Conservation (phyloP, 2,113 vertebrate genomes). For the Anthoscopus minutus region DNA sequence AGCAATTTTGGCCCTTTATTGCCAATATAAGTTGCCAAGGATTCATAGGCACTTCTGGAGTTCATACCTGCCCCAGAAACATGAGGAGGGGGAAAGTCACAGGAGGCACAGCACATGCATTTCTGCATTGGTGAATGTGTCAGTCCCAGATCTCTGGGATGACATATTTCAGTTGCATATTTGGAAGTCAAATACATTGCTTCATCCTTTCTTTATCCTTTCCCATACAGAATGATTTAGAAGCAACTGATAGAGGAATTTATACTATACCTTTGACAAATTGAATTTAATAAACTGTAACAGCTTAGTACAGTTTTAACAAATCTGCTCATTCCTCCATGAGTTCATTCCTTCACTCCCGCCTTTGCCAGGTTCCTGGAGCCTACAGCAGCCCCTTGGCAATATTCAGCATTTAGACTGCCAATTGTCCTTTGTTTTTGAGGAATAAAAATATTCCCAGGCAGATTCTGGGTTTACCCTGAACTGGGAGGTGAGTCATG, state of each 20-base stretch:
- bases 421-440: background rate
- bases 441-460: background rate
- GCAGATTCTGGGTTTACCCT: background rate
- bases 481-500: background rate
- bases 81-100: background rate
- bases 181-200: conserved; percentile 34
- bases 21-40: background rate
- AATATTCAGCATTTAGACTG: conserved; percentile 29
- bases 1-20: conserved; percentile 10
- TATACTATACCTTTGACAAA: conserved; percentile 18
- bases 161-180: background rate
- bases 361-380: background rate
- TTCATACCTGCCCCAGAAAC: background rate
- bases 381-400: conserved; percentile 26
- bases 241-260: conserved; percentile 35
- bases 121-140: background rate
- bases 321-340: conserved; percentile 24
- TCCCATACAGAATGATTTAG: conserved; percentile 10
- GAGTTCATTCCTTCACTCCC: background rate
- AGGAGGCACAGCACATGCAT: background rate
- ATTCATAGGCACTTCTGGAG: background rate
- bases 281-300: conserved; percentile 50
- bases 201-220: conserved; percentile 48
- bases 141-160: background rate
- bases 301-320: conserved; percentile 24